These are phyloP conservation scores for Cephus rjabovi DNA, from an alignment of 2,888 invertebrate species.

Conservation along the genomic window DNA sequence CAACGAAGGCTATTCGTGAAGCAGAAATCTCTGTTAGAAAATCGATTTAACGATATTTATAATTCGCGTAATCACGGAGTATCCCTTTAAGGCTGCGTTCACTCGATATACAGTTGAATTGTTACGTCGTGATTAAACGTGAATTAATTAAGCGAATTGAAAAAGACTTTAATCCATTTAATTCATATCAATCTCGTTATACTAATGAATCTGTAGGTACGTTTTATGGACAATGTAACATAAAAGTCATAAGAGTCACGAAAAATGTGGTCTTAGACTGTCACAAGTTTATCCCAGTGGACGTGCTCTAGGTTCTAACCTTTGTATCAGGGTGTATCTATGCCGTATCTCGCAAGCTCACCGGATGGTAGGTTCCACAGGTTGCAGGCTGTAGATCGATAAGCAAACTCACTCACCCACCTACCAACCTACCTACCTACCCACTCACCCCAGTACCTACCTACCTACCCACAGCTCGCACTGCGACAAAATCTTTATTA, in stretches of 20 bases:
- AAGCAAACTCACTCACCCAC: constrained; percentile 2
- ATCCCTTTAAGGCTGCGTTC: background rate
- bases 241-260: background rate
- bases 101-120: background rate
- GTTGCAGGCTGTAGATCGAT: constrained; percentile 6
- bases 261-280: background rate
- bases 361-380: constrained; percentile 6
- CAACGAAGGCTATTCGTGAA: background rate
- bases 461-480: constrained; percentile 1
- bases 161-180: background rate
- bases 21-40: background rate
- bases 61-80: background rate
- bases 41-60: background rate
- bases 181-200: background rate
- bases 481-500: constrained; percentile 9
- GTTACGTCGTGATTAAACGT: background rate
- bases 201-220: background rate
- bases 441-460: background rate
- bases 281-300: background rate
- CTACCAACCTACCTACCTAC: background rate
- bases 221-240: background rate
- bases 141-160: background rate
- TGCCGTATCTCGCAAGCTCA: background rate
- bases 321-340: background rate
- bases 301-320: background rate